Percentiles rank a stretch among this genome's conserved stretches.
These are phyloP conservation scores for Rotaria socialis DNA, from an alignment of 2,888 invertebrate genomes.

Conservation along the genomic window DNA sequence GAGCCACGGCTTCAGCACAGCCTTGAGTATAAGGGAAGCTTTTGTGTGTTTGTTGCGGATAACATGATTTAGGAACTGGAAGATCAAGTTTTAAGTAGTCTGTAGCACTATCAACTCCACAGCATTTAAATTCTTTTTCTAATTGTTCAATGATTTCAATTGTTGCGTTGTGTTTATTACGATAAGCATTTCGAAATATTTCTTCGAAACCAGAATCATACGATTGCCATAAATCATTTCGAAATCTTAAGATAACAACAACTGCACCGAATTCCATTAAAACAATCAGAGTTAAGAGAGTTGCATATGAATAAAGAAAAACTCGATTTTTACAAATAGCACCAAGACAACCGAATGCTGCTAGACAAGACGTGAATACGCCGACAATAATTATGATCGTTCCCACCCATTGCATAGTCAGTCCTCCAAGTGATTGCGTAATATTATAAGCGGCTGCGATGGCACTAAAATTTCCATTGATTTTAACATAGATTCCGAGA, in stretches of 20 bases:
- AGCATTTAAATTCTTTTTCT: not conserved
- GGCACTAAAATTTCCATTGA: not conserved
- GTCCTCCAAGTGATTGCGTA: not conserved
- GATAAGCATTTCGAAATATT: not conserved
- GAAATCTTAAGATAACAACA: not conserved
- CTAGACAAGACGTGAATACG: not conserved
- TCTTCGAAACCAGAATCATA: not conserved
- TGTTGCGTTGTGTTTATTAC: not conserved
- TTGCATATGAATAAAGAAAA: not conserved
- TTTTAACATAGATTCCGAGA: not conserved
- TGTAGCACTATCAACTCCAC: not conserved
- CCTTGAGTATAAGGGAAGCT: no score
- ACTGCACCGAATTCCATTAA: not conserved
- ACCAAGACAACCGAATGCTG: not conserved
- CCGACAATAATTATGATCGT: not conserved
- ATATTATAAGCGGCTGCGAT: not conserved
- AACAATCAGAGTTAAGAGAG: not conserved
- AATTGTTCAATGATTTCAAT: not conserved
- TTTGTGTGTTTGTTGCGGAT: not conserved
- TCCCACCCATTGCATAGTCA: not conserved
- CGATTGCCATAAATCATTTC: not conserved
- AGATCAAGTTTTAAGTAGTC: not conserved
- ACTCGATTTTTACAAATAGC: not conserved
- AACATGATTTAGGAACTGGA: not conserved
- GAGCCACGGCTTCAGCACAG: not conserved